phyloP scores from a whole-genome alignment of 2,113 vertebrate genomes.

The Jaculus jaculus region DNA sequence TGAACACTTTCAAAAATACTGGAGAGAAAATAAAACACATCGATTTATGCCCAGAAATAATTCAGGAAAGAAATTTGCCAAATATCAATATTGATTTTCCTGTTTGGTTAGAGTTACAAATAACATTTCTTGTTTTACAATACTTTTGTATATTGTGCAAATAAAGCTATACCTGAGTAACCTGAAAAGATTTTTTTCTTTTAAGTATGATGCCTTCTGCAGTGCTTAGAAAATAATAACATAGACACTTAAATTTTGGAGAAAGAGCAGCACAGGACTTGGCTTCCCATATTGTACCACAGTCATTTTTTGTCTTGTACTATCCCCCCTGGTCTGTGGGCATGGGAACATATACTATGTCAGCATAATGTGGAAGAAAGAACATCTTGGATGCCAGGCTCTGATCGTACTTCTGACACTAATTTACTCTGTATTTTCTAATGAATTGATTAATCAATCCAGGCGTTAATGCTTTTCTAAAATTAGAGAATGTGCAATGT shows the following conservation, averaged over 20 bases:
- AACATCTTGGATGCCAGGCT: not conserved
- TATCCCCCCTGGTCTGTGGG: not conserved
- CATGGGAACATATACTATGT: not conserved
- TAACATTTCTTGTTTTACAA: not conserved
- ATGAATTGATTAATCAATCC: not conserved
- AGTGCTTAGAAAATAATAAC: not conserved
- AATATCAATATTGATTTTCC: constrained; percentile 15
- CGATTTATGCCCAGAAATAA: not conserved
- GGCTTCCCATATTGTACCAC: not conserved
- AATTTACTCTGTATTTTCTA: not conserved
- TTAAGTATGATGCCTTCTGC: not conserved
- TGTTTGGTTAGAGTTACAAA: not conserved
- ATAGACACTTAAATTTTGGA: constrained; percentile 29
- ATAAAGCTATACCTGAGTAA: not conserved
- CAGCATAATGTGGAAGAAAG: not conserved
- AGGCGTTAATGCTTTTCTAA: not conserved
- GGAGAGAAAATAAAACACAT: not conserved
- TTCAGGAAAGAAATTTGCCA: constrained; percentile 10
- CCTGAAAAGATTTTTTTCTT: not conserved
- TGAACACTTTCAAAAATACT: not conserved
- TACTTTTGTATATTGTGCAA: not conserved
- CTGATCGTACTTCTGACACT: not conserved
- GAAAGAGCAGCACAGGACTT: not conserved
- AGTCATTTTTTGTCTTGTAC: not conserved
- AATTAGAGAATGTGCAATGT: not conserved